Percentiles rank a stretch among this genome's conserved stretches.
These are phyloP conservation scores for Knipowitschia caucasica DNA, from an alignment of 2,797 vertebrate species.

Conservation along the genomic window DNA sequence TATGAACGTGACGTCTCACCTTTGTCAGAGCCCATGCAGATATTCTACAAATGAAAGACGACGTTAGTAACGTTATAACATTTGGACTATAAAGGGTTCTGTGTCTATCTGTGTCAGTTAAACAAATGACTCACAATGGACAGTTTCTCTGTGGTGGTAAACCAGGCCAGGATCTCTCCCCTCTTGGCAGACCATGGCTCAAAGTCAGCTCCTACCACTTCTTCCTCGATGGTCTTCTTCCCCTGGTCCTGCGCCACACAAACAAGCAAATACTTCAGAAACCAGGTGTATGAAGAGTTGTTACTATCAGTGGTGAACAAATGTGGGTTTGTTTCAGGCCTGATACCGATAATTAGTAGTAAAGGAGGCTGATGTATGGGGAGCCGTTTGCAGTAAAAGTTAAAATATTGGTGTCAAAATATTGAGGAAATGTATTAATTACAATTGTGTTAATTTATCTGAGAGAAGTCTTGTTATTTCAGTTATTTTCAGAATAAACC, in stretches of 20 bases:
- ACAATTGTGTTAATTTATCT: too few relatives aligned
- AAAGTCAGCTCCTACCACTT: conserved; percentile 85
- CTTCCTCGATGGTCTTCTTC: conserved; percentile 83
- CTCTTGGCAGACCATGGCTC: conserved; percentile 90
- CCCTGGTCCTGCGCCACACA: conserved; percentile 75
- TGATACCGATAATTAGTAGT: too few relatives aligned
- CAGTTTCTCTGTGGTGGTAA: conserved; percentile 95
- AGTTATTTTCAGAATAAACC: too few relatives aligned
- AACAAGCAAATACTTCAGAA: background rate
- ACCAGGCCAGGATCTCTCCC: conserved; percentile 89
- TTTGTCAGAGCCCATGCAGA: conserved; percentile 93
- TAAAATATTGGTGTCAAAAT: too few relatives aligned
- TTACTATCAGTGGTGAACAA: too few relatives aligned
- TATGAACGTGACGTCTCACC: conserved; percentile 71
- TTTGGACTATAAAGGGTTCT: too few relatives aligned
- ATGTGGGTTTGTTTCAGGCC: too few relatives aligned
- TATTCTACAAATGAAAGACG: conserved; percentile 74
- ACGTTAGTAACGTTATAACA: conserved; percentile 22
- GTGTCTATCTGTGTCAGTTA: background rate
- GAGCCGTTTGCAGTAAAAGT: too few relatives aligned
- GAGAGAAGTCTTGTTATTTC: too few relatives aligned
- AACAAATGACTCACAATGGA: conserved; percentile 85
- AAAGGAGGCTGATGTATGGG: too few relatives aligned
- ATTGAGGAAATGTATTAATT: too few relatives aligned
- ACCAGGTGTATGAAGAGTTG: background rate